These are phyloP conservation scores for Capitulum mitella DNA, from an alignment of 2,888 invertebrate species.

Conservation along the genomic window DNA sequence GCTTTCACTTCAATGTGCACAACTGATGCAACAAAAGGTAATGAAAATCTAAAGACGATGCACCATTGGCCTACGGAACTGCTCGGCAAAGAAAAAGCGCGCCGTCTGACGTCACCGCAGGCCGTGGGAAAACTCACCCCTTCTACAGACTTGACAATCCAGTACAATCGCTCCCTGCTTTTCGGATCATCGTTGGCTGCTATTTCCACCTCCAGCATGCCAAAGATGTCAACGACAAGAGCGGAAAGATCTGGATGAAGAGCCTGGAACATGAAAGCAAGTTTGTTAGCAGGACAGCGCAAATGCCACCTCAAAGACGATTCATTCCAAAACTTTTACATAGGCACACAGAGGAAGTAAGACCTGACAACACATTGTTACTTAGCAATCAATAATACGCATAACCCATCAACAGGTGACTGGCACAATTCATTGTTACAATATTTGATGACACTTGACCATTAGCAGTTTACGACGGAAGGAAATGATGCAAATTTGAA, in stretches of 20 bases:
- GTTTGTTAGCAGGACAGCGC: too few species aligned
- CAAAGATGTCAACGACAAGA: slow-evolving; percentile 73
- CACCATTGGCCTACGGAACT: neutral
- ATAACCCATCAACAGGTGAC: neutral
- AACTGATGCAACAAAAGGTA: neutral
- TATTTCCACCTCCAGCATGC: slow-evolving; percentile 76
- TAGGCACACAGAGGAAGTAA: neutral
- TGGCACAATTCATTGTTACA: too few species aligned
- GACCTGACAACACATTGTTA: neutral
- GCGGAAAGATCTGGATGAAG: slow-evolving; percentile 73
- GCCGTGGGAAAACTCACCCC: neutral
- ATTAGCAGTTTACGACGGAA: too few species aligned
- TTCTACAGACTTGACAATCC: neutral
- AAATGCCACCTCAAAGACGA: neutral
- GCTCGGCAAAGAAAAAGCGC: slow-evolving; percentile 16
- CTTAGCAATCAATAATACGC: neutral
- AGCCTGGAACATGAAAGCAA: slow-evolving; percentile 56
- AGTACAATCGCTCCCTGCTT: slow-evolving; percentile 31
- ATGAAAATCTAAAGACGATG: neutral
- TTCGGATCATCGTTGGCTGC: slow-evolving; percentile 40
- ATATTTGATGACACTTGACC: too few species aligned
- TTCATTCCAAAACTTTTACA: neutral
- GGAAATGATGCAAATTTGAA: too few species aligned
- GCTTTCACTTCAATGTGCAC: too few species aligned
- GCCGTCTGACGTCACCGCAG: slow-evolving; percentile 10